Conservation (phyloP, 2,888 invertebrate species). For the Hypomecis punctinalis region DNA sequence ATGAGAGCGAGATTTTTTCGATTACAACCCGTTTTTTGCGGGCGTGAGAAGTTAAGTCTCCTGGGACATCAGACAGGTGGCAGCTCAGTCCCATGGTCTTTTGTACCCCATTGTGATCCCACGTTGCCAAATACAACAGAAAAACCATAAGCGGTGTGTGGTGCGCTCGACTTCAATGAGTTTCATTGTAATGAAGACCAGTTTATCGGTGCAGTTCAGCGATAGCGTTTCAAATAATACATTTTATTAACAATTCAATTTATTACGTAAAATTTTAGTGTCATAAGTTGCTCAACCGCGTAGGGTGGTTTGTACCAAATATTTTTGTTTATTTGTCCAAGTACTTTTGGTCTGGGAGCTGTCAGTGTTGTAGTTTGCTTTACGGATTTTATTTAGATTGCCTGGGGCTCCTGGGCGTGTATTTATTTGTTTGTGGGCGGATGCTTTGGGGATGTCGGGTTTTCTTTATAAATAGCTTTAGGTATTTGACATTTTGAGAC, state of each 20-base stretch:
- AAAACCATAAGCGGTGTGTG: conserved; percentile 31
- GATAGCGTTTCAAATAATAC: background rate
- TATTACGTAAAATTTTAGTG: background rate
- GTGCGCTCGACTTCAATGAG: conserved; percentile 20
- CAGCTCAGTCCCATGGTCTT: conserved; percentile 23
- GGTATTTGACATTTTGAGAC: background rate
- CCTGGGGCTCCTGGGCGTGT: conserved; percentile 19
- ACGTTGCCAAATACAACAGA: conserved; percentile 33
- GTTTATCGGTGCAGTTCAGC: background rate
- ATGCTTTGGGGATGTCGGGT: background rate
- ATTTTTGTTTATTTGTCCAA: conserved; percentile 36
- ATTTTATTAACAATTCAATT: background rate
- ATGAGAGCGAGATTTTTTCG: conserved; percentile 53
- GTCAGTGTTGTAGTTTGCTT: conserved; percentile 34
- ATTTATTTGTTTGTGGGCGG: conserved; percentile 23
- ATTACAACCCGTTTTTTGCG: conserved; percentile 77
- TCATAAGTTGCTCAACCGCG: background rate
- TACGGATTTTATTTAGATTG: conserved; percentile 18
- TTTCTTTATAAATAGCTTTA: conserved; percentile 1
- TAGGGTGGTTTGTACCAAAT: background rate
- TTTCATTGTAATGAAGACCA: conserved; percentile 8
- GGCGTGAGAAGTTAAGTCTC: conserved; percentile 60
- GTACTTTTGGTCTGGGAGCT: conserved; percentile 30
- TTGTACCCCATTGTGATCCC: conserved; percentile 47
- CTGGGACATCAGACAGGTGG: conserved; percentile 74